Evolutionary conservation across 2,113 vertebrate genomes (phyloP).

Genomic region (Rutilus rutilus): DNA sequence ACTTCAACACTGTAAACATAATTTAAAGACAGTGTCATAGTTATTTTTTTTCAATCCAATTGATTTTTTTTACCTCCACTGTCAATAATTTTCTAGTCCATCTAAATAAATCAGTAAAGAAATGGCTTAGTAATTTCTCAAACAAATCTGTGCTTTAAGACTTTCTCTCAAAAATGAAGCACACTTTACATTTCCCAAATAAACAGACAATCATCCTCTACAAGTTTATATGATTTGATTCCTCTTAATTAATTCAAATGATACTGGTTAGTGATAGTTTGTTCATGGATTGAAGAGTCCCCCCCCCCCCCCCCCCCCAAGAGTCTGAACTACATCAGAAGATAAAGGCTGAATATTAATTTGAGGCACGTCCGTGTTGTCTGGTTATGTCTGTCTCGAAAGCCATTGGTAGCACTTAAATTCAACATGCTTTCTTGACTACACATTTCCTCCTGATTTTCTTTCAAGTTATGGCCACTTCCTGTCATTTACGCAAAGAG

Average conservation of each 20-base stretch:
- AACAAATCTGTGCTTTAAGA: constrained; percentile 41
- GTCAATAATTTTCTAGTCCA: constrained; percentile 33
- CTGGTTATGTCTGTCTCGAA: constrained; percentile 74
- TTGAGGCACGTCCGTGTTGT: constrained; percentile 77
- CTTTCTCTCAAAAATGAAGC: constrained; percentile 43
- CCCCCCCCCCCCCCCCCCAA: neutral
- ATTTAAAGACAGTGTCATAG: constrained; percentile 96
- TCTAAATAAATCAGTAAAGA: constrained; percentile 29
- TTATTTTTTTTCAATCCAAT: constrained; percentile 65
- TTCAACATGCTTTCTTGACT: constrained; percentile 82
- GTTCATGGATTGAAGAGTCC: neutral
- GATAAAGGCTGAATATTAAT: constrained; percentile 35
- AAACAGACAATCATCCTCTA: constrained; percentile 41
- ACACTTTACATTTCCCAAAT: constrained; percentile 44
- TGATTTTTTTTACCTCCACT: constrained; percentile 34
- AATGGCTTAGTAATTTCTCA: constrained; percentile 42
- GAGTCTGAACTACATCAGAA: constrained; percentile 13
- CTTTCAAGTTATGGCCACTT: constrained; percentile 24
- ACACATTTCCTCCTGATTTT: constrained; percentile 77
- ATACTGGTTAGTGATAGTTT: constrained; percentile 2
- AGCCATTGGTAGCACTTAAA: constrained; percentile 85
- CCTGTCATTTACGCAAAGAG: constrained; percentile 1
- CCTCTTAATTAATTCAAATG: constrained; percentile 32
- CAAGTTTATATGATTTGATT: constrained; percentile 30
- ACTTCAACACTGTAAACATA: constrained; percentile 99